Evolutionary conservation across 2,797 vertebrate species (phyloP), one percentile per base, ranked within the genome.

Genomic region (Margarornis squamiger): DNA sequence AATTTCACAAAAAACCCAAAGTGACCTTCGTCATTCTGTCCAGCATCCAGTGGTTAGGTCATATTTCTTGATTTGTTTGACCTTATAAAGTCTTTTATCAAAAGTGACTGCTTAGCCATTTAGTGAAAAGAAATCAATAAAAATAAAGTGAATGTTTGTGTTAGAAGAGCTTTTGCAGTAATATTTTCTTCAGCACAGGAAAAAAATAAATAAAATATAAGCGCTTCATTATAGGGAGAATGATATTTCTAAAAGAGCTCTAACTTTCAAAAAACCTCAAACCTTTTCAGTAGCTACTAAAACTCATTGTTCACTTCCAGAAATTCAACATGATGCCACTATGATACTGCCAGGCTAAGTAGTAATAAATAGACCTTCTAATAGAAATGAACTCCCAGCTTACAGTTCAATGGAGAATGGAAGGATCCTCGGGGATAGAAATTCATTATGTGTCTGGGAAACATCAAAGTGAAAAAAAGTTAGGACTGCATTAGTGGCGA

Each of bases 51-150:
- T 74, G 39, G 8, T 51, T 74, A 71, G 74, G 38, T 75, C 34
- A 36, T 92, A 87, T 92, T 96, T 95, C 86, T 85, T 81, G 67
- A 91, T 80, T 61, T 66, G 57, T 91, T 93, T 96, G 77, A 55
- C 32, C 72, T 86, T 88, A 77, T 61, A 74, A 91, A 84, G 11
- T 68, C 27, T 72, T 95, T 93, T 92, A 93, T 96, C 24, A 18
- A 52, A 92, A 95, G 36, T 62, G 52, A 75, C 75, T 96, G n/a
- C 48, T 43, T 59, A 65, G 66, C n/a, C 34, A 82, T 92, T 93
- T 91, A 41, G 81, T 91, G 81, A 94, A 90, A 93, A 95, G 10
- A 92, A 93, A 96, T 97, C 91, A 95, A 97, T 96, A 91, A 82
- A 95, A 96, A 90, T 58, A 91, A 76, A 90, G 65, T 7, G 7